A percentile compares a stretch with the other conserved stretches of the same genome.
Conservation (phyloP, 2,888 invertebrate species). For the Conomelus anceps region DNA sequence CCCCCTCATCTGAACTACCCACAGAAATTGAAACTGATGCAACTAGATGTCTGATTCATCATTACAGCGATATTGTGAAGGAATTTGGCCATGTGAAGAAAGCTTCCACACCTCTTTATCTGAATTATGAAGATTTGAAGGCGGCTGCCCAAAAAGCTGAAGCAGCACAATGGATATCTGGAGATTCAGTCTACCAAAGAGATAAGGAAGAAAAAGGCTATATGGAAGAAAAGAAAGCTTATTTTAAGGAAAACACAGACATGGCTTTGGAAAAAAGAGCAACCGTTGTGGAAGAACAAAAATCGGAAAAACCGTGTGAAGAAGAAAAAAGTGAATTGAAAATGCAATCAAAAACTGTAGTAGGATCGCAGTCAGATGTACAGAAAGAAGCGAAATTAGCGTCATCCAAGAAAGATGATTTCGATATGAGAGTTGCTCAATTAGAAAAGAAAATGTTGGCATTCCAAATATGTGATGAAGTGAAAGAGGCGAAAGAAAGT, state of each 20-base stretch:
- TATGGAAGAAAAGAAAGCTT: not conserved
- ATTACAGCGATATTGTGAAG: slow-evolving; percentile 72
- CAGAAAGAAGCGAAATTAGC: not conserved
- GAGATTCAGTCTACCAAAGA: not conserved
- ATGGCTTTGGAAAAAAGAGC: not conserved
- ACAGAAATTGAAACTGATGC: slow-evolving; percentile 49
- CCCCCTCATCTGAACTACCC: slow-evolving; percentile 31
- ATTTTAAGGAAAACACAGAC: not conserved
- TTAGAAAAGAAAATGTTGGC: not conserved
- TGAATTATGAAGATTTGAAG: slow-evolving; percentile 57
- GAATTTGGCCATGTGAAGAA: slow-evolving; percentile 55
- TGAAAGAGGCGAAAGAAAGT: not conserved
- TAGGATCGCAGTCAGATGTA: not conserved
- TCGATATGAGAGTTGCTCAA: not conserved
- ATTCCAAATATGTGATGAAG: not conserved
- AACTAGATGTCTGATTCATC: slow-evolving; percentile 64
- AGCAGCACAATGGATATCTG: slow-evolving; percentile 14
- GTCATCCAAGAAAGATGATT: not conserved
- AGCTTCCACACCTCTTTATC: slow-evolving; percentile 49
- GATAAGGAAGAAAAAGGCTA: slow-evolving; percentile 20
- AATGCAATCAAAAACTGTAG: not conserved
- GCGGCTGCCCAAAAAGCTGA: slow-evolving; percentile 51
- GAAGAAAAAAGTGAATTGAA: not conserved
- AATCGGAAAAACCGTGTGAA: not conserved
- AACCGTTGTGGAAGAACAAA: not conserved